These are phyloP conservation scores for Tipula vernalis DNA, from an alignment of 2,888 invertebrate genomes.

Conservation along the genomic window DNA sequence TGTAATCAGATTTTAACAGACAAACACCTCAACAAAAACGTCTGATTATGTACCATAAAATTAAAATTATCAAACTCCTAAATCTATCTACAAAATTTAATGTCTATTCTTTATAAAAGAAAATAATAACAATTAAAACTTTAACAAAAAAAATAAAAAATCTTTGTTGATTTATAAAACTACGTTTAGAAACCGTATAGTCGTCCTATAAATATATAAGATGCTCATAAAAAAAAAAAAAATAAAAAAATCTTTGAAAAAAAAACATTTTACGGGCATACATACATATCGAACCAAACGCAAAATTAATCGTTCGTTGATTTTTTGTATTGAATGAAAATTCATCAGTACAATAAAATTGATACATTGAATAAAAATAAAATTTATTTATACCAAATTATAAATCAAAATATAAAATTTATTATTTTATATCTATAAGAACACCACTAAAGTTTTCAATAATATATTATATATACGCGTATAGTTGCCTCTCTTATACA, in stretches of 20 bases:
- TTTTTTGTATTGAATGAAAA: neutral
- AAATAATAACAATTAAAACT: neutral
- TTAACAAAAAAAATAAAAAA: neutral
- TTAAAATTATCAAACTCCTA: neutral
- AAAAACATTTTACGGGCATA: neutral
- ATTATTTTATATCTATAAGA: constrained; percentile 5
- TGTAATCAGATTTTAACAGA: neutral
- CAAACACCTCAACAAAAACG: neutral
- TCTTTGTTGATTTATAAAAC: neutral
- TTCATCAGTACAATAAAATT: constrained; percentile 7
- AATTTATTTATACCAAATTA: constrained; percentile 6
- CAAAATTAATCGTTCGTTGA: constrained; percentile 5
- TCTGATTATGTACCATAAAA: neutral
- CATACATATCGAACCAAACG: neutral
- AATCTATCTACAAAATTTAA: neutral
- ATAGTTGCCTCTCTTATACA: neutral
- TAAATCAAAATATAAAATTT: constrained; percentile 8
- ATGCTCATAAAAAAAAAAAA: neutral
- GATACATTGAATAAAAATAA: constrained; percentile 6
- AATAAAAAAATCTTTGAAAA: neutral
- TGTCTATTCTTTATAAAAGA: neutral
- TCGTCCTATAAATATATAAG: neutral
- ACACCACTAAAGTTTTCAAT: neutral
- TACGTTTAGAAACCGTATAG: neutral
- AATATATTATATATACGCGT: neutral